These are phyloP conservation scores for Endotricha flammealis DNA, from an alignment of 2,888 invertebrate species.

Conservation along the genomic window DNA sequence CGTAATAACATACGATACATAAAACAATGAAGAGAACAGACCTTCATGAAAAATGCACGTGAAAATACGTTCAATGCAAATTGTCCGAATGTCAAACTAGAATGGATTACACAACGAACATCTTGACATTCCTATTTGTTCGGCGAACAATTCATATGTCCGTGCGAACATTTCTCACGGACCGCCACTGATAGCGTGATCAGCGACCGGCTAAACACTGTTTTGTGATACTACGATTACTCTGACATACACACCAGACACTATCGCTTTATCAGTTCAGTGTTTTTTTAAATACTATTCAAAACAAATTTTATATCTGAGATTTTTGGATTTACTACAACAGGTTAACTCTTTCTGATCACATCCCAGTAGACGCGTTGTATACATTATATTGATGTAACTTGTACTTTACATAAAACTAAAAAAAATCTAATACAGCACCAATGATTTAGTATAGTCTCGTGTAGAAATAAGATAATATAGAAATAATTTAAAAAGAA, in stretches of 20 bases:
- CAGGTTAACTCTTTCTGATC: no score
- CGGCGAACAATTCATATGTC: slow-evolving; percentile 50
- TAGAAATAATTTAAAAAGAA: no score
- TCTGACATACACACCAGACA: slow-evolving; percentile 15
- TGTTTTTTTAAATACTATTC: no score
- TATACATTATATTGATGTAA: no score
- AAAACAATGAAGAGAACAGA: slow-evolving; percentile 40
- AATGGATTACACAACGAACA: slow-evolving; percentile 60
- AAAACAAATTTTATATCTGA: no score
- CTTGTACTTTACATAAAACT: no score
- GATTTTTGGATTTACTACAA: no score
- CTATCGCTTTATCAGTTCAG: not conserved
- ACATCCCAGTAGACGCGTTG: no score
- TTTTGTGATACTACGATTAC: slow-evolving; percentile 45
- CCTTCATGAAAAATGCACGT: slow-evolving; percentile 34
- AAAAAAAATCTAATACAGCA: no score
- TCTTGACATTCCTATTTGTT: slow-evolving; percentile 75
- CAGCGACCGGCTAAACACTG: slow-evolving; percentile 53
- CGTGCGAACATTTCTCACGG: slow-evolving; percentile 67
- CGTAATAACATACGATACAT: slow-evolving; percentile 8
- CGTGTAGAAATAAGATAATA: no score
- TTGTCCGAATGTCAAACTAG: slow-evolving; percentile 56
- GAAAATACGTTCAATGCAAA: slow-evolving; percentile 49
- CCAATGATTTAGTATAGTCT: no score
- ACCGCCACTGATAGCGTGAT: slow-evolving; percentile 37